Conservation (phyloP, 1,140 invertebrate genomes). For the Ladona fulva region DNA sequence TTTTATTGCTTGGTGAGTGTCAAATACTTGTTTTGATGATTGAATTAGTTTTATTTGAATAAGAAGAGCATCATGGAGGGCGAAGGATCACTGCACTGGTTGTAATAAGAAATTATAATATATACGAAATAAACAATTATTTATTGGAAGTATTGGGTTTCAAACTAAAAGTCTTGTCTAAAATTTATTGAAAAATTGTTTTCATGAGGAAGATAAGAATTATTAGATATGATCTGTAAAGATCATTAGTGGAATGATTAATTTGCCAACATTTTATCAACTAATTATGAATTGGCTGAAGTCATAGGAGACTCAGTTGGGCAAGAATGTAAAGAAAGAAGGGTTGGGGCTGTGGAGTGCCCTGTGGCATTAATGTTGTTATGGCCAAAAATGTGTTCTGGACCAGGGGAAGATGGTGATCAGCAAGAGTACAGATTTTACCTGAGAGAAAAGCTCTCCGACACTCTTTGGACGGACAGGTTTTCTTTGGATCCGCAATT, state of each 20-base stretch:
- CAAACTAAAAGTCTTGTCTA: no score
- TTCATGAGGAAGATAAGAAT: no score
- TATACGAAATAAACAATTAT: no score
- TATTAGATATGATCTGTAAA: no score
- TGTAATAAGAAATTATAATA: no score
- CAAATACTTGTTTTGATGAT: conserved; percentile 11
- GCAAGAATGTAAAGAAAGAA: conserved; percentile 84
- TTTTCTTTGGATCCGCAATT: conserved; percentile 84
- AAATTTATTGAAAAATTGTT: no score
- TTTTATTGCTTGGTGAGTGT: conserved; percentile 65
- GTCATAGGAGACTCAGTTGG: conserved; percentile 71
- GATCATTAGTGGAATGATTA: no score
- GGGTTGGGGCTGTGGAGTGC: conserved; percentile 74
- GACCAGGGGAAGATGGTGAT: conserved; percentile 24
- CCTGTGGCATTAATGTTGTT: conserved; percentile 87
- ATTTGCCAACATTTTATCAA: no score
- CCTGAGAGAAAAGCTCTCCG: conserved; percentile 69
- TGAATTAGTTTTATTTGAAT: not conserved
- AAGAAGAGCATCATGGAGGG: no score
- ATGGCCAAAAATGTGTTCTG: conserved; percentile 61
- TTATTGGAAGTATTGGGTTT: no score
- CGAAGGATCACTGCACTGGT: no score
- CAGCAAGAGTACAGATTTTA: conserved; percentile 55
- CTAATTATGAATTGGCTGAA: conserved; percentile 82
- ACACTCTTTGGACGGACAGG: conserved; percentile 71